Evolutionary conservation across 1,140 invertebrate species (phyloP), one percentile per base, ranked within the genome.

Genomic region (Panulirus ornatus): DNA sequence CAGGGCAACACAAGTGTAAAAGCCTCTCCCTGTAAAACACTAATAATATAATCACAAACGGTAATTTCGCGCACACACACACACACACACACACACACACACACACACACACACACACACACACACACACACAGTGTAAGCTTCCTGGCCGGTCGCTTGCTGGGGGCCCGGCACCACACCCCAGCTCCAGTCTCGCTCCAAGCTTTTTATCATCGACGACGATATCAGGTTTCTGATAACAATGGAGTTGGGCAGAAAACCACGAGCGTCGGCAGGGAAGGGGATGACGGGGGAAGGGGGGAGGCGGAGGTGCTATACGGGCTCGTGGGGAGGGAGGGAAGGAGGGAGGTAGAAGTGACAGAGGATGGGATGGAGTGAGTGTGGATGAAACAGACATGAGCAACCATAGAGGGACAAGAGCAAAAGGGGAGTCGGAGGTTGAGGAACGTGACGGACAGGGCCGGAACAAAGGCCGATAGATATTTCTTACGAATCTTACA

Each of bases 181-280:
- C 79, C 22, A 34, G 78, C 78, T 51, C 78, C 27, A 34, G 51
- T 54, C 44, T 81, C 44, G 58, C 27, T 71, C 36, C 63, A 70
- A 38, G n/a, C 36, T 71, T 27, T 82, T 82, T 82, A 58, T 63
- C 79, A 82, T 54, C 79, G 58, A 34, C 16, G 51, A 76, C 84
- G 73, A 75, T 87, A 87, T 87, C 84, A 38, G 42, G 84, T 87
- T 87, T 87, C 84, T 78, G 84, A 87, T 87, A 87, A 87, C 84
- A 87, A 87, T 87, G 84, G 73, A 54, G 40, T 71, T 71, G 66
- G 78, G 70, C 78, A 75, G 47, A 88, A 87, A 88, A 82, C 79
- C 78, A 81, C 87, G 76, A 82, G 78, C 78, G 76, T 44, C 51
- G 78, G 47, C 30, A 82, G 78, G 79, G 76, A 63, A 54, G 73